Base-by-base conservation (phyloP, 2,113 vertebrate genomes). In the Toxostoma redivivum region DNA sequence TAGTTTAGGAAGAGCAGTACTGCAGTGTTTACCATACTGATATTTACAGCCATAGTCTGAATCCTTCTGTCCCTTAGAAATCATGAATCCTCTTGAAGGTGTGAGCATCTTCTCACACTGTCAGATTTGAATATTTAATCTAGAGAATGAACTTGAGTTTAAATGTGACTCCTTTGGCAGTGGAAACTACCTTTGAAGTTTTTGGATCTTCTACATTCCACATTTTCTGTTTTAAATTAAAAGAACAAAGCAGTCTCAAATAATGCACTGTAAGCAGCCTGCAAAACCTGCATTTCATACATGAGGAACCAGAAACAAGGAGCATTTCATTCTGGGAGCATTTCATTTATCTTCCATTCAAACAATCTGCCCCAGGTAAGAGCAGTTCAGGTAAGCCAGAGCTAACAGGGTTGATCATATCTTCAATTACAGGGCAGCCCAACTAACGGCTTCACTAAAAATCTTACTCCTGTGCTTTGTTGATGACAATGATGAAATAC, bases 141-240 rank as follows among this genome's bases (percentile, higher is more conserved):
- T 86, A 79, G 65, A 91, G 51, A 77, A 90, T 77, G 54, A 92
- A 86, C 64, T 70, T 44, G 51, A 81, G 72, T 86, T 88, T 69
- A 95, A 95, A 94, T 70, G 44, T 1, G 5, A 66, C 72, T 93
- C 71, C 90, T 93, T 95, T 93, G 92, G 95, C 90, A 92, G 44
- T 42, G 76, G 54, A 70, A 94, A 80, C 50, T 54, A 60, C 82
- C 79, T 97, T 96, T 96, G 92, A 97, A 96, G 94, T 73, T 95
- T 85, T 77, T 61, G 79, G 67, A 62, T 92, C 58, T 45, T 73
- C 82, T 70, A 23, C 45, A 47, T 92, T 87, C 79, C 66, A 8
- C 3, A 7, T 77, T 91, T 94, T 70, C 67, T 73, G 77, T 71
- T 95, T 78, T 74, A 92, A 83, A 84, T 81, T 70, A 70, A 78